phyloP scores from a whole-genome alignment of 2,888 invertebrate genomes.

The Choristoneura rosaceana region DNA sequence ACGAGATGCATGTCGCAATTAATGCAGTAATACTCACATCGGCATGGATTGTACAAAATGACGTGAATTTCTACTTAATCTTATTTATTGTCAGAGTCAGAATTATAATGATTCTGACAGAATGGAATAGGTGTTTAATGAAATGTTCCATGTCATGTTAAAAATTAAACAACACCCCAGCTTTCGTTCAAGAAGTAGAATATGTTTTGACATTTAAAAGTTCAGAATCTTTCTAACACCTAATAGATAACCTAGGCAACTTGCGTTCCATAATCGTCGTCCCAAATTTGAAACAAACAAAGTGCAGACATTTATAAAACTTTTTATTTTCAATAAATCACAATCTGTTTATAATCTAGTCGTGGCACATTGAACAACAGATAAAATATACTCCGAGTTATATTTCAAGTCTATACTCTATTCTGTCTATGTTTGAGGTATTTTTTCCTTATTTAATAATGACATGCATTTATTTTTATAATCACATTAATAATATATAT shows the following conservation, averaged over 20 bases:
- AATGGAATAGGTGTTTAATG: no score
- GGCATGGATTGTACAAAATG: background rate
- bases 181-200: no score
- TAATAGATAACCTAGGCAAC: background rate
- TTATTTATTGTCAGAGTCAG: no score
- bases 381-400: constrained; percentile 69
- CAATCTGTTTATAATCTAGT: constrained; percentile 76
- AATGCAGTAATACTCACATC: background rate
- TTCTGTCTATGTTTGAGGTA: constrained; percentile 64
- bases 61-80: background rate
- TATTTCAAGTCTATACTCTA: constrained; percentile 53
- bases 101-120: no score
- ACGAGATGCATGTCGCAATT: background rate
- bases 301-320: constrained; percentile 77
- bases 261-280: background rate
- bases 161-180: no score
- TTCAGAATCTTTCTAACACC: no score
- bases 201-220: no score
- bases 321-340: constrained; percentile 82
- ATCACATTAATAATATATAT: constrained; percentile 43
- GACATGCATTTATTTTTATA: constrained; percentile 47
- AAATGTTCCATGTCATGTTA: no score
- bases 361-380: constrained; percentile 82
- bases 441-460: constrained; percentile 58
- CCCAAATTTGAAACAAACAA: constrained; percentile 37